These are phyloP conservation scores for Aurelia coerulea DNA, from an alignment of 30 jellyfish, hydroid and myxozoan genomes.

Conservation along the genomic window DNA sequence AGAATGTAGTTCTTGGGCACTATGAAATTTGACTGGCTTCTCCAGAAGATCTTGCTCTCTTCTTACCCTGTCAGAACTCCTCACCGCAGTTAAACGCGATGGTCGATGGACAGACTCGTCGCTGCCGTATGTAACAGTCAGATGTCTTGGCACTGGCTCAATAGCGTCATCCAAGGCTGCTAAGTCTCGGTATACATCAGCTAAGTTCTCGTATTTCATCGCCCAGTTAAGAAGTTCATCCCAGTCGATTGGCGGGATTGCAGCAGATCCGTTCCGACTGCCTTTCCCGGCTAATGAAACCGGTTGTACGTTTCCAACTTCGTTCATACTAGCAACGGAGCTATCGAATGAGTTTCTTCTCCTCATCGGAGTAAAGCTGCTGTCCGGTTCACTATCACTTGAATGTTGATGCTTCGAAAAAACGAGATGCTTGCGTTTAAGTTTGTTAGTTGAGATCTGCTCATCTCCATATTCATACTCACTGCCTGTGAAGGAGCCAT, in stretches of 20 bases:
- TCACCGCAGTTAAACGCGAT: conserved; percentile 13
- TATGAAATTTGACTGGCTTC: conserved; percentile 25
- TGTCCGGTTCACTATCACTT: conserved; percentile 31
- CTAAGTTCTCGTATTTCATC: conserved; percentile 74
- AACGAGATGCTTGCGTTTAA: conserved; percentile 53
- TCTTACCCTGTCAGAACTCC: conserved; percentile 27
- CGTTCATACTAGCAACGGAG: conserved; percentile 55
- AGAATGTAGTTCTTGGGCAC: conserved; percentile 36
- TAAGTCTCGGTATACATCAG: conserved; percentile 54
- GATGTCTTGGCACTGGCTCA: not conserved
- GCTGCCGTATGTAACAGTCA: not conserved
- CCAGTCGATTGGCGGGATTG: conserved; percentile 62
- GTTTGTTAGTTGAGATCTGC: conserved; percentile 53
- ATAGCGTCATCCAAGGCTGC: conserved; percentile 33
- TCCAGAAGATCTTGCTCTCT: conserved; percentile 26
- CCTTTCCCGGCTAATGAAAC: conserved; percentile 5
- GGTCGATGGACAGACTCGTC: not conserved
- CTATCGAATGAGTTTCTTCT: conserved; percentile 44
- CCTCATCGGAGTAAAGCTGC: conserved; percentile 39
- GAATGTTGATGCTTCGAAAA: conserved; percentile 56
- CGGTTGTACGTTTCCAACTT: conserved; percentile 41
- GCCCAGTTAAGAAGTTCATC: conserved; percentile 79
- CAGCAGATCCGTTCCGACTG: not conserved
- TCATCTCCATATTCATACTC: conserved; percentile 83
- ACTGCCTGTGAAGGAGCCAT: conserved; percentile 88